Percentiles rank a stretch among this genome's conserved stretches.
Conservation (phyloP, 2,888 invertebrate genomes). For the Abrostola triplasia region DNA sequence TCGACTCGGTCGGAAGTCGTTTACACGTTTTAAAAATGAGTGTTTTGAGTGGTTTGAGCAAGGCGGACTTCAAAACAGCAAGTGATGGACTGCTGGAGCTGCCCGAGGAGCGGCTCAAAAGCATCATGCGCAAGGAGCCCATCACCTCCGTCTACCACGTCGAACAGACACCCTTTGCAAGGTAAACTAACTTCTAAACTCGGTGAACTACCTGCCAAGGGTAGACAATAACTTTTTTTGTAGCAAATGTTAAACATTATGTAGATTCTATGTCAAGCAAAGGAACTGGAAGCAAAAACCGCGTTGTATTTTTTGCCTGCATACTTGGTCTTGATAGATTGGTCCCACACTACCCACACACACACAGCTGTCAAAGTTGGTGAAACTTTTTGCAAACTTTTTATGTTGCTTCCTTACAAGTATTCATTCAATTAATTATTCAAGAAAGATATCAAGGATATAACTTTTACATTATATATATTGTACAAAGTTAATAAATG, state of each 20-base stretch:
- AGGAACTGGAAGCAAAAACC: slow-evolving; percentile 43
- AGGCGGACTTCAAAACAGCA: slow-evolving; percentile 88
- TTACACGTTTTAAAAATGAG: slow-evolving; percentile 86
- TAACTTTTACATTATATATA: slow-evolving; percentile 5
- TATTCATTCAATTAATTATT: slow-evolving; percentile 4
- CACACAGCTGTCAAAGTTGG: slow-evolving; percentile 33
- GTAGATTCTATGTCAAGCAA: slow-evolving; percentile 23
- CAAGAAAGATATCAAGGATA: slow-evolving; percentile 21
- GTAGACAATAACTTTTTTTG: slow-evolving; percentile 40
- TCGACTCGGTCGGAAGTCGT: slow-evolving; percentile 82
- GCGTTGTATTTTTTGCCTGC: slow-evolving; percentile 36
- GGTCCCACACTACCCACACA: slow-evolving; percentile 35
- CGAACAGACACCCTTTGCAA: slow-evolving; percentile 95
- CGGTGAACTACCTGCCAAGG: slow-evolving; percentile 28
- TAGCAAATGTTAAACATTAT: slow-evolving; percentile 7
- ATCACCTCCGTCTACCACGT: slow-evolving; percentile 93
- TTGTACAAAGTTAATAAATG: slow-evolving; percentile 3
- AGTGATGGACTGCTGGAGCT: slow-evolving; percentile 93
- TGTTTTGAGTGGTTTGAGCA: slow-evolving; percentile 87
- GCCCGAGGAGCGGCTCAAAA: slow-evolving; percentile 90
- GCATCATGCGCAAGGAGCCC: slow-evolving; percentile 91
- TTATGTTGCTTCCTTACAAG: slow-evolving; percentile 11
- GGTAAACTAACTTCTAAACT: slow-evolving; percentile 83
- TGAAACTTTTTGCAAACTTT: slow-evolving; percentile 42
- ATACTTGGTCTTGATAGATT: slow-evolving; percentile 41